Evolutionary conservation across 2,888 invertebrate species (phyloP), one percentile per base, ranked within the genome.

Genomic region (Apodemia mormo): DNA sequence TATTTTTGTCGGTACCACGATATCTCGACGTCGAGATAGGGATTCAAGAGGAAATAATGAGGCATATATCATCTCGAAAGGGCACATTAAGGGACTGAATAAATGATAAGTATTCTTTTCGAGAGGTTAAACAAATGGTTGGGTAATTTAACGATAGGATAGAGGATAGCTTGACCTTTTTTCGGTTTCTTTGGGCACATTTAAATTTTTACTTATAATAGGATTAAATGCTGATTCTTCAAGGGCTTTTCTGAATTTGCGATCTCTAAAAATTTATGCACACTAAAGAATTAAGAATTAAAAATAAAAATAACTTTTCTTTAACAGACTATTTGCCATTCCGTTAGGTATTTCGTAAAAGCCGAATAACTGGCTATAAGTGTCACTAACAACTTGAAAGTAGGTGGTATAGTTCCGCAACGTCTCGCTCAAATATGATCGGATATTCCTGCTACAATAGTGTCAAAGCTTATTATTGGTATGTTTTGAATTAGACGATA

Each of bases 121-220:
- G 58, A 58, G 58, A 58, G 58, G 58, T 58, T 58, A 58, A 58
- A 58, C 58, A 58, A 58, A 58, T 58, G 58, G 58, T 29, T 58
- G 58, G 58, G 58, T 58, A 58, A 58, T 58, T 58, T 58, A 58
- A 58, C 58, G 58, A 58, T 58, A 58, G 58, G 58, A 58, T 58
- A 58, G 58, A 58, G 58, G 58, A 58, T 58, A 29, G 10, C 58
- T 58, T 58, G 58, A 58, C 58, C 58, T 58, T 58, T 45, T 58
- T 58, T 30, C 30, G 22, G 58, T 58, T 58, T 29, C 10, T 58
- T 58, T 58, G 29, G 29, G 22, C 58, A 29, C 29, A 22, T 4
- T 9, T 29, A 29, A 58, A 58, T 58, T 58, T 58, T 58, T 58
- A 58, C 29, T 58, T 29, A 12, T 58, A 8, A 58, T 10, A 58